A percentile compares a stretch with the other conserved stretches of the same genome.
phyloP scores from a whole-genome alignment of 2,113 vertebrate species.

The Gopherus flavomarginatus region DNA sequence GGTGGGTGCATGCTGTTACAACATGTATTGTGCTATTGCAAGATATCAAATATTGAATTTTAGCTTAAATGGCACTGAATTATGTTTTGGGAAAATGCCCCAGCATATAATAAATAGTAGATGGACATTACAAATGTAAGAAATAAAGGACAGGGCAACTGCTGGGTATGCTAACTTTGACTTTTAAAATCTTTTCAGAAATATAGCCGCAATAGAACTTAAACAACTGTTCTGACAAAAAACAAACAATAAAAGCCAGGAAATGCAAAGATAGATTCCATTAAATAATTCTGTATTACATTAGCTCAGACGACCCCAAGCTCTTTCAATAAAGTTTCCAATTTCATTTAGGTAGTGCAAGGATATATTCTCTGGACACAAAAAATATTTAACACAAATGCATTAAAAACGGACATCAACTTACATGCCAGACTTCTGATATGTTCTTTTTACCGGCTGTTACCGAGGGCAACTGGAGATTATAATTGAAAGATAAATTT shows the following conservation, averaged over 20 bases:
- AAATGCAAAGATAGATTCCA: neutral
- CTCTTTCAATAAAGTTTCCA: neutral
- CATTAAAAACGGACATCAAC: neutral
- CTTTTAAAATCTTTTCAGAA: neutral
- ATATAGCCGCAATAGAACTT: too few relatives aligned
- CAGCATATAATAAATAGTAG: neutral
- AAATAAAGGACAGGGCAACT: neutral
- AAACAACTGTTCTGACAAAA: neutral
- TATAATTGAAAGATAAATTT: neutral
- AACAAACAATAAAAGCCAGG: neutral
- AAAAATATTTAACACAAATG: neutral
- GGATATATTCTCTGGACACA: neutral
- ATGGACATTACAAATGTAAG: neutral
- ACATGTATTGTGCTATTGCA: too few relatives aligned
- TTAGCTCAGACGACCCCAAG: neutral
- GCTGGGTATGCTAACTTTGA: neutral
- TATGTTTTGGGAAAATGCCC: too few relatives aligned
- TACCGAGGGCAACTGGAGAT: neutral
- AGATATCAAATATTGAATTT: too few relatives aligned
- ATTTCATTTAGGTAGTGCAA: neutral
- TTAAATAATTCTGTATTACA: neutral
- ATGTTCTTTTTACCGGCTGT: neutral
- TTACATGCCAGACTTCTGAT: neutral
- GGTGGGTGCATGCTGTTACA: too few relatives aligned
- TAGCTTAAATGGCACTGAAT: too few relatives aligned